These are phyloP conservation scores for Drosophila paulistorum DNA, from an alignment of 1,140 invertebrate genomes.

Conservation along the genomic window DNA sequence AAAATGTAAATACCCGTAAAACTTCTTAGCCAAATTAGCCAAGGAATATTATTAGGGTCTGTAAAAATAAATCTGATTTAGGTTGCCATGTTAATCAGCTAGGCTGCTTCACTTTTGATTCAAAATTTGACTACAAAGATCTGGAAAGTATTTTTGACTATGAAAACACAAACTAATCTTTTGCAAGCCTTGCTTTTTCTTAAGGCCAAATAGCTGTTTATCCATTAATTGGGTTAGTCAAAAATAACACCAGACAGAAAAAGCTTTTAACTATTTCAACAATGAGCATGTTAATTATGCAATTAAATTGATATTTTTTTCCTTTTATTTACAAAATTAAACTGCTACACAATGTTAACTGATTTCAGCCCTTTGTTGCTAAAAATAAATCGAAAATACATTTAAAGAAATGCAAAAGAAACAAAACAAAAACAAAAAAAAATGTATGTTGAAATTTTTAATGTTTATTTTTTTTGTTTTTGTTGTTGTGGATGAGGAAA, in stretches of 20 bases:
- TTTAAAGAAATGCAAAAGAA: constrained; percentile 42
- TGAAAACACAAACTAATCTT: too few relatives aligned
- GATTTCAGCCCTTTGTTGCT: neutral
- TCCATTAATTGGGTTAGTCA: neutral
- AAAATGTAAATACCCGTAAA: too few relatives aligned
- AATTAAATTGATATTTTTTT: neutral
- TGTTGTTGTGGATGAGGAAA: constrained; percentile 23
- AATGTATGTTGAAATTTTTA: constrained; percentile 27
- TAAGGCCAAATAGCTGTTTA: neutral
- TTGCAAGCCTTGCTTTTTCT: neutral
- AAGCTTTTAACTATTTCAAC: constrained; percentile 5
- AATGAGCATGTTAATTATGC: constrained; percentile 12
- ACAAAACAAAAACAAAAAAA: constrained; percentile 15
- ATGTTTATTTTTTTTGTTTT: constrained; percentile 26
- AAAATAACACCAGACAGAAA: neutral
- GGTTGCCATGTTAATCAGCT: too few relatives aligned
- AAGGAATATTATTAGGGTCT: too few relatives aligned
- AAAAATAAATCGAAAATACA: constrained; percentile 6
- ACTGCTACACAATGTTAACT: constrained; percentile 6
- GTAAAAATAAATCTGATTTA: too few relatives aligned
- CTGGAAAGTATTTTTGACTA: too few relatives aligned
- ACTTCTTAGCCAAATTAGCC: too few relatives aligned
- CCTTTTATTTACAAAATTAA: neutral
- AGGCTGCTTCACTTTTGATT: too few relatives aligned
- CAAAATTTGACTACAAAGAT: too few relatives aligned